Evolutionary conservation across 1,140 invertebrate genomes (phyloP).

Genomic region (Drosophila quadrilineata): DNA sequence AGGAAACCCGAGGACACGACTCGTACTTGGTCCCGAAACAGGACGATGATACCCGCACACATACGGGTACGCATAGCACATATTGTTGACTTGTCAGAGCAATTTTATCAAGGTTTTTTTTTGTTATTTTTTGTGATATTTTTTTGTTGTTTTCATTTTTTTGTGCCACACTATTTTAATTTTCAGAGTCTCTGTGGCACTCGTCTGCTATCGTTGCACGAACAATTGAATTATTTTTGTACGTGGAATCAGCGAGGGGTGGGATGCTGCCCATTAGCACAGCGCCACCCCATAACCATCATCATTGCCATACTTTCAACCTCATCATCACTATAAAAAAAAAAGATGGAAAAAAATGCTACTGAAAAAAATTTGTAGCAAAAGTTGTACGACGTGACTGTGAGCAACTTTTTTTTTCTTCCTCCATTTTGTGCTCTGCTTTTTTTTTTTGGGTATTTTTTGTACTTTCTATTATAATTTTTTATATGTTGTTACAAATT

Average conservation of each 20-base stretch:
- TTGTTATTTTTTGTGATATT: slow-evolving; percentile 42
- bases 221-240: slow-evolving; percentile 81
- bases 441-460: slow-evolving; percentile 26
- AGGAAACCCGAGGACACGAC: slow-evolving; percentile 25
- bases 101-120: slow-evolving; percentile 33
- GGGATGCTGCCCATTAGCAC: slow-evolving; percentile 57
- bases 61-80: slow-evolving; percentile 41
- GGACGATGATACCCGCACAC: background rate
- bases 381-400: slow-evolving; percentile 77
- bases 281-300: slow-evolving; percentile 67
- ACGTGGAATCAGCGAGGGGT: slow-evolving; percentile 64
- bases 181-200: slow-evolving; percentile 63
- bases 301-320: slow-evolving; percentile 5
- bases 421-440: slow-evolving; percentile 44
- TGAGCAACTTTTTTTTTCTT: slow-evolving; percentile 49
- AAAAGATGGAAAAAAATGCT: slow-evolving; percentile 44
- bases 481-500: slow-evolving; percentile 66
- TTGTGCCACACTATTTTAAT: slow-evolving; percentile 73
- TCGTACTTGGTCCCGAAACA: background rate
- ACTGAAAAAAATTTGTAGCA: slow-evolving; percentile 68
- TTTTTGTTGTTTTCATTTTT: slow-evolving; percentile 36
- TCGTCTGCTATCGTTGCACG: slow-evolving; percentile 47
- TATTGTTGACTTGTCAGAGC: slow-evolving; percentile 54
- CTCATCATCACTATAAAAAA: slow-evolving; percentile 20
- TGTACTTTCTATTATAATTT: slow-evolving; percentile 49